Conservation (phyloP, 2,113 vertebrate genomes). For the Pseudois nayaur region DNA sequence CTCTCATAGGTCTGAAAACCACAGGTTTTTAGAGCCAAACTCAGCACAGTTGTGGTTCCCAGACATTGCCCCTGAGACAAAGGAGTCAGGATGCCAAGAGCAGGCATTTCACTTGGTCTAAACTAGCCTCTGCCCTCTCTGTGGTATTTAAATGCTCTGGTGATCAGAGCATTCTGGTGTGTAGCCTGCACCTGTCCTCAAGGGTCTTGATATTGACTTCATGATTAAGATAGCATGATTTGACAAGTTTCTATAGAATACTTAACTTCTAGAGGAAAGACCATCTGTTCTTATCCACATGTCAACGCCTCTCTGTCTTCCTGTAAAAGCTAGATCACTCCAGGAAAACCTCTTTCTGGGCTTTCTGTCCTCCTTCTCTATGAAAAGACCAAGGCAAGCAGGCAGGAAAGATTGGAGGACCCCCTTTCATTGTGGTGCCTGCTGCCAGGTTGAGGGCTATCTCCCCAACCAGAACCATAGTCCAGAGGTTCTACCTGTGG, state of each 20-base stretch:
- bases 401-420: background rate
- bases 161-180: background rate
- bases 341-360: background rate
- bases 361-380: background rate
- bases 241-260: background rate
- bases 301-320: background rate
- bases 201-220: background rate
- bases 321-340: background rate
- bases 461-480: background rate
- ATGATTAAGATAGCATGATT: background rate
- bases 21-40: background rate
- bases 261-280: background rate
- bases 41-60: background rate
- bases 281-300: background rate
- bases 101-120: background rate
- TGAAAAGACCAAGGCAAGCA: background rate
- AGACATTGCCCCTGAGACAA: background rate
- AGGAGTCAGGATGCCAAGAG: background rate
- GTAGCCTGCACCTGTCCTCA: background rate
- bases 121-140: background rate
- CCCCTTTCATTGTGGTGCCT: background rate
- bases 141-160: background rate
- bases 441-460: background rate
- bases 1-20: background rate
- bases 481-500: background rate